Evolutionary conservation across 2,797 vertebrate genomes (phyloP).

Genomic region (Darevskia nairensis): DNA sequence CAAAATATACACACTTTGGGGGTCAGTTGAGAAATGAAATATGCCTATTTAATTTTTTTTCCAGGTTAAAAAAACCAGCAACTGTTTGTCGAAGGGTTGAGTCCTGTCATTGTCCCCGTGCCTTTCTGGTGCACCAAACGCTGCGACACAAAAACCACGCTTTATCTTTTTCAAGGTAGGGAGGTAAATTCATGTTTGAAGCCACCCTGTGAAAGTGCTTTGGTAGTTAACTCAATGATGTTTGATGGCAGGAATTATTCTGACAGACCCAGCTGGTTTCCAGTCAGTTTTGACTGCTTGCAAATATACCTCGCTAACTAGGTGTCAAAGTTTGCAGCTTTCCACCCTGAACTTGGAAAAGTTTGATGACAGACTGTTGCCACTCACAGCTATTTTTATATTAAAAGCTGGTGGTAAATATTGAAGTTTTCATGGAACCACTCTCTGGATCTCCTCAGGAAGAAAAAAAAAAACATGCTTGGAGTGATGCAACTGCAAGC

Average conservation of each 20-base stretch:
- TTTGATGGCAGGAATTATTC: conserved; percentile 69
- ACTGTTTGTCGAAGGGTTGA: neutral
- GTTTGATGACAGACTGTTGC: conserved; percentile 74
- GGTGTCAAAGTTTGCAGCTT: conserved; percentile 73
- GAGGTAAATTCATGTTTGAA: conserved; percentile 14
- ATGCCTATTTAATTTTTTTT: neutral
- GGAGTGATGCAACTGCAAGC: conserved; percentile 65
- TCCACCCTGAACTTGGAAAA: conserved; percentile 71
- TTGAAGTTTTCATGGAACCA: conserved; percentile 64
- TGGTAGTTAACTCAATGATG: conserved; percentile 61
- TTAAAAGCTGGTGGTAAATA: conserved; percentile 75
- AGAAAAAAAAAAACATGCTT: conserved; percentile 51
- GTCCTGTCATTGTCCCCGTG: neutral
- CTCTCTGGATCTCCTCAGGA: conserved; percentile 58
- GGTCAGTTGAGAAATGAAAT: neutral
- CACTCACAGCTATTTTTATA: conserved; percentile 73
- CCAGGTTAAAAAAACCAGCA: neutral
- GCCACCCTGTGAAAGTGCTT: conserved; percentile 56
- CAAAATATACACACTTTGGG: neutral
- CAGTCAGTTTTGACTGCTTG: conserved; percentile 67
- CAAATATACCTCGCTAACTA: conserved; percentile 71
- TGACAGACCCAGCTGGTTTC: conserved; percentile 68
- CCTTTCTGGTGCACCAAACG: neutral
- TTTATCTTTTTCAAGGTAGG: neutral
- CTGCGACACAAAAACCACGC: neutral